Conservation (phyloP, 2,888 invertebrate species). For the Byasa hedistus region DNA sequence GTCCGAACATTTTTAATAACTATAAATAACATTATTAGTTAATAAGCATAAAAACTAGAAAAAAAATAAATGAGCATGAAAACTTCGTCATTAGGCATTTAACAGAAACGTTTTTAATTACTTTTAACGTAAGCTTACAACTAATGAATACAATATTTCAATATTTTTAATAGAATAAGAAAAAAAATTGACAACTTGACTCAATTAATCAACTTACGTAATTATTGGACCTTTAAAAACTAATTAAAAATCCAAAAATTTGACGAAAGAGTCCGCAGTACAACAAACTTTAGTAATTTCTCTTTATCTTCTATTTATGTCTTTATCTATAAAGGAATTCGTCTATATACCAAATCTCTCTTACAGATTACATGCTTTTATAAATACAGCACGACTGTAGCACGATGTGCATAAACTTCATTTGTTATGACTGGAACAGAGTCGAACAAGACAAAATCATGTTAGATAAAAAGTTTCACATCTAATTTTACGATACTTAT, state of each 20-base stretch:
- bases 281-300: too few relatives aligned
- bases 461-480: slow-evolving; percentile 59
- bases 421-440: slow-evolving; percentile 37
- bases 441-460: slow-evolving; percentile 25
- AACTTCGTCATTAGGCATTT: not conserved
- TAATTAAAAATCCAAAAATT: too few relatives aligned
- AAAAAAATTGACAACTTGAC: not conserved
- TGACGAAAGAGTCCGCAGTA: too few relatives aligned
- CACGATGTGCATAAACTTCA: slow-evolving; percentile 2
- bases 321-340: not conserved
- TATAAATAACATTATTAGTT: not conserved
- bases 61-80: not conserved
- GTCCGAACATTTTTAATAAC: not conserved
- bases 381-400: not conserved
- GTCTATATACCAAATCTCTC: not conserved
- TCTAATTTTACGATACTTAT: slow-evolving; percentile 59
- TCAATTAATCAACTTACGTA: not conserved
- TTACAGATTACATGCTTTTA: not conserved
- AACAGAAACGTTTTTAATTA: not conserved
- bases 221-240: too few relatives aligned
- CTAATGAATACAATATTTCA: not conserved
- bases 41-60: not conserved
- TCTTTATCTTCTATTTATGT: not conserved
- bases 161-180: not conserved
- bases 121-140: too few relatives aligned